A percentile compares a stretch with the other conserved stretches of the same genome.
Conservation (phyloP, 2,888 invertebrate species). For the Glaucopsyche alexis region DNA sequence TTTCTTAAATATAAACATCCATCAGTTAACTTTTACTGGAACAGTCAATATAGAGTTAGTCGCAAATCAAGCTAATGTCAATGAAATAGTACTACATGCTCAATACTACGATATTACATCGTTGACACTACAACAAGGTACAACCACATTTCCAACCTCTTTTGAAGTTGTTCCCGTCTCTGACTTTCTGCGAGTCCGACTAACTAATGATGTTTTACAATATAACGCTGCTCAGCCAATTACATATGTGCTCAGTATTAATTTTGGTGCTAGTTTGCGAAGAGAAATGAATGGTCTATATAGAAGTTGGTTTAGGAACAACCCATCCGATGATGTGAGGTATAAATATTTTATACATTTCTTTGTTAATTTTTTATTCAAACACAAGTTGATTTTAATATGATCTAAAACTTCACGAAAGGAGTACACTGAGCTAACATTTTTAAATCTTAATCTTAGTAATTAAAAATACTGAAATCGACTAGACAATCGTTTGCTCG, state of each 20-base stretch:
- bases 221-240: conserved; percentile 45
- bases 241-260: conserved; percentile 51
- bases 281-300: conserved; percentile 71
- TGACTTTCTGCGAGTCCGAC: conserved; percentile 53
- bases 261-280: conserved; percentile 54
- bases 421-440: no score
- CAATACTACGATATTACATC: conserved; percentile 53
- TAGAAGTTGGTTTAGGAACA: conserved; percentile 62
- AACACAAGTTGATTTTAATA: no score
- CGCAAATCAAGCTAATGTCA: conserved; percentile 52
- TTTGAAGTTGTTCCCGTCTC: conserved; percentile 43
- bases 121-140: conserved; percentile 61
- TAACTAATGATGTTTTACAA: conserved; percentile 44
- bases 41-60: conserved; percentile 55
- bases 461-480: no score
- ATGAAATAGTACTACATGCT: conserved; percentile 60
- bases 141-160: conserved; percentile 37
- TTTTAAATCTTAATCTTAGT: no score
- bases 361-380: no score
- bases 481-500: no score
- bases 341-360: conserved; percentile 38
- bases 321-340: conserved; percentile 45
- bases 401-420: no score
- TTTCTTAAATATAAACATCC: conserved; percentile 64
- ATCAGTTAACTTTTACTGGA: conserved; percentile 55